Conservation (phyloP, 2,797 vertebrate genomes). For the Ammospiza maritima region DNA sequence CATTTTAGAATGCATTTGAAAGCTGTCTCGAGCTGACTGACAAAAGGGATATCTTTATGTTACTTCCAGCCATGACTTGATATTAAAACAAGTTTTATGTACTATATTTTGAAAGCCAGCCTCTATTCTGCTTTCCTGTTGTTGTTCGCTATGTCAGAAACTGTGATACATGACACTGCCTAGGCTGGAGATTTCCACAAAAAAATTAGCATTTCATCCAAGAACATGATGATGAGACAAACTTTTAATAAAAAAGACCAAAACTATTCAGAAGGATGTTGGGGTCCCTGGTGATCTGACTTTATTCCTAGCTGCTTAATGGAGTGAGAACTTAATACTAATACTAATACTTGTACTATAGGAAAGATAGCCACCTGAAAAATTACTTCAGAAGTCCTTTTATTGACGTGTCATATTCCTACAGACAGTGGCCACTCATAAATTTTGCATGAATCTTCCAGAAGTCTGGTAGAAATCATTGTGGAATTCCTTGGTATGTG, state of each 20-base stretch:
- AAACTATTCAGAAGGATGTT: background rate
- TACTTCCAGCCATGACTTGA: background rate
- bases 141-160: background rate
- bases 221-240: background rate
- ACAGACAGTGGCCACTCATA: background rate
- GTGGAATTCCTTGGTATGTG: background rate
- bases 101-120: background rate
- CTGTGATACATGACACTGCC: background rate
- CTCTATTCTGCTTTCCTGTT: background rate
- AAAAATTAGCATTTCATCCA: background rate
- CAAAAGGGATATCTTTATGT: background rate
- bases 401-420: background rate
- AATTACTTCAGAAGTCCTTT: background rate
- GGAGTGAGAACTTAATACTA: background rate
- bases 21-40: background rate
- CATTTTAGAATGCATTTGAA: slow-evolving; percentile 11
- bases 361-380: background rate
- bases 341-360: background rate
- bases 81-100: background rate
- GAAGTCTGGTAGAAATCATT: background rate
- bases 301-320: background rate
- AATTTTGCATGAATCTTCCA: background rate
- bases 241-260: background rate
- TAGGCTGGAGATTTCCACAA: background rate
- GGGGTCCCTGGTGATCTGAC: background rate